phyloP scores from a whole-genome alignment of 2,113 vertebrate species.

The Phalacrocorax pelagicus region DNA sequence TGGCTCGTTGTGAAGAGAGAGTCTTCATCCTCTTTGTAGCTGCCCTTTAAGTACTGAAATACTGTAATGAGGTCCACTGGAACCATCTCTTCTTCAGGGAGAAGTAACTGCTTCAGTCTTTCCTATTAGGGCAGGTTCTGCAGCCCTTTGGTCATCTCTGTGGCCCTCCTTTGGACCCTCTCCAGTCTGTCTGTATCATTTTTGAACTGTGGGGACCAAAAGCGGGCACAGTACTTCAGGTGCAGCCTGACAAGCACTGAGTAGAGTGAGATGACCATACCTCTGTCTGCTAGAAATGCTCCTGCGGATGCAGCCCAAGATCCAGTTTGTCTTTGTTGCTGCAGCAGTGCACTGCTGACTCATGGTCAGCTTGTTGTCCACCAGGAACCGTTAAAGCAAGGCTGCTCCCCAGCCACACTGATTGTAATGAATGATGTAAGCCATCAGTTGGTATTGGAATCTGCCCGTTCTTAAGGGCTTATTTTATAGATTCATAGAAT shows the following conservation, averaged over 20 bases:
- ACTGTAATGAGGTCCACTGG: neutral
- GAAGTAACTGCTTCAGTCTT: neutral
- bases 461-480: neutral
- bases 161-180: neutral
- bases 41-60: neutral
- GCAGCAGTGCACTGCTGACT: neutral
- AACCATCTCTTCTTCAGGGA: neutral
- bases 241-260: neutral
- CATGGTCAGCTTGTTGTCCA: neutral
- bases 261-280: neutral
- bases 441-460: neutral
- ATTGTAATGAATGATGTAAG: neutral
- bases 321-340: neutral
- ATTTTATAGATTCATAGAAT: neutral
- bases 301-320: neutral
- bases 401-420: neutral
- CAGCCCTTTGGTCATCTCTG: neutral
- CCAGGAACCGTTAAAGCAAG: neutral
- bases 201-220: neutral
- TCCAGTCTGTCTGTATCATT: neutral
- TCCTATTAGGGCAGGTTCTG: neutral
- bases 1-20: neutral
- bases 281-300: neutral
- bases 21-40: neutral
- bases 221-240: neutral